Evolutionary conservation across 2,888 invertebrate genomes (phyloP), one percentile per base, ranked within the genome.

Genomic region (Ichneumoninae sp.): DNA sequence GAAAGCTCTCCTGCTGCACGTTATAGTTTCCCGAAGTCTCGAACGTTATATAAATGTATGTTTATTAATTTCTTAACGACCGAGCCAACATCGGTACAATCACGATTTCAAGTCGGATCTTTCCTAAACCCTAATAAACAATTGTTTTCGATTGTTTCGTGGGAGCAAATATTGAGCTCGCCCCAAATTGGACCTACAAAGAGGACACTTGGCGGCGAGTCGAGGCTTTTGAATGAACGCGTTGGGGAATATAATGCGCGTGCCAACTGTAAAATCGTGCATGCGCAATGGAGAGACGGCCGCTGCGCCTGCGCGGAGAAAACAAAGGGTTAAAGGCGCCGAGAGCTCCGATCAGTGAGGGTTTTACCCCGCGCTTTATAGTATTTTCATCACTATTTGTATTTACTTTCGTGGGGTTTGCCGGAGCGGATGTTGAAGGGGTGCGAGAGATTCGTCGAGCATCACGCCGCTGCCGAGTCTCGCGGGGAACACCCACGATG

Each of bases 361-460:
- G 54, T 36, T 65, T 54, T 30, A 10, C 74, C 69, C 36, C 26
- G 19, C 36, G 50, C 54, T 62, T 77, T 80, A 65, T 75, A 60
- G 40, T 69, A 82, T 82, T 81, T 70, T 81, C 82, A 82, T 84
- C 71, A 72, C 54, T 82, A 62, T 82, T 82, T 82, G 74, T 83
- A 74, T 82, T 71, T 82, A 79, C 82, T 75, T 75, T 50, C 60
- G 16, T 36, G n/a, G 40, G 71, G 50, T 22, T 47, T 72, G 50
- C 76, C 72, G 68, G 26, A 74, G 40, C 26, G 33, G 30, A 13
- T 7, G 52, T 66, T 19, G 22, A 66, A 40, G 40, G 81, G 68
- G 75, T 62, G 70, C 47, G 75, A 79, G 16, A 3, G 44, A 76
- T 66, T 72, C 62, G 57, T 54, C 71, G 68, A 80, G 66, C 71